Evolutionary conservation across 1,140 invertebrate species (phyloP).

Genomic region (Ostrea denselamellosa): DNA sequence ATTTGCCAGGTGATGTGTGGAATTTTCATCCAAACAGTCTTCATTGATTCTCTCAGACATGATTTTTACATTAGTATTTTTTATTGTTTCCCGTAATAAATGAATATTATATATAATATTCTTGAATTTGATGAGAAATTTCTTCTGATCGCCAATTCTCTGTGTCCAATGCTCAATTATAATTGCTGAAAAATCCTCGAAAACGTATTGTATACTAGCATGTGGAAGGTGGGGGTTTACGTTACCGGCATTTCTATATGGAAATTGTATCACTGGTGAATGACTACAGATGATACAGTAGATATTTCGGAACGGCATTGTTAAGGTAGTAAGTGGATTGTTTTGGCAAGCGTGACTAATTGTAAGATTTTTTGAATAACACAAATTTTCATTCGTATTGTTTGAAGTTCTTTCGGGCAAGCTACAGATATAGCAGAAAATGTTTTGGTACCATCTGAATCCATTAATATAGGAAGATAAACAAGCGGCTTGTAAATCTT

Average conservation of each 20-base stretch:
- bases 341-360: neutral
- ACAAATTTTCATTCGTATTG: neutral
- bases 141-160: neutral
- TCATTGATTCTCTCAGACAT: neutral
- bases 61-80: neutral
- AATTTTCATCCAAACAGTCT: neutral
- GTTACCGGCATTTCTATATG: neutral
- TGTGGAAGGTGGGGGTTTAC: neutral
- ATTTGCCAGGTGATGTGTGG: neutral
- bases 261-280: neutral
- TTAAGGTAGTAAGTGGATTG: neutral
- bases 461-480: neutral
- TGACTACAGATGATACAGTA: neutral
- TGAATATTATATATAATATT: neutral
- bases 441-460: neutral
- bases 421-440: neutral
- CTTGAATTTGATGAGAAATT: neutral
- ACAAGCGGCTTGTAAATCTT: neutral
- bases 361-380: neutral
- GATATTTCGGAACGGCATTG: neutral
- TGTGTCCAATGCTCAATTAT: neutral
- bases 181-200: neutral
- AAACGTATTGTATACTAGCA: neutral
- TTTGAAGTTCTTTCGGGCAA: neutral
- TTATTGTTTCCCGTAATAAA: neutral